Conservation (phyloP, 2,797 vertebrate species). For the Ctenochaetus hawaiiensis region DNA sequence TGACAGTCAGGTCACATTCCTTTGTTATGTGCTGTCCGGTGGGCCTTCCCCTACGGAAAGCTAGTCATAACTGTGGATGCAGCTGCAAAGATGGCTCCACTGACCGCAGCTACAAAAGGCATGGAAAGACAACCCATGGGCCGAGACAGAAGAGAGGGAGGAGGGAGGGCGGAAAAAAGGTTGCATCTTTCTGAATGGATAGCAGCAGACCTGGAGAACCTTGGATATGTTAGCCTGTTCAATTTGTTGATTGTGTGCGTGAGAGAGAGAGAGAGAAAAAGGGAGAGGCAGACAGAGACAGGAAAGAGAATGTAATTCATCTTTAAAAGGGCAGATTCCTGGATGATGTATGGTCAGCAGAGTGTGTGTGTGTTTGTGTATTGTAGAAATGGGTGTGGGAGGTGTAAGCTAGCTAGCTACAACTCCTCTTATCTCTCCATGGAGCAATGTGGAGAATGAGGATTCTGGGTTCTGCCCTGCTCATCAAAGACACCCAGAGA, state of each 20-base stretch:
- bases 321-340: conserved; percentile 80
- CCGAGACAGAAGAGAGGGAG: conserved; percentile 27
- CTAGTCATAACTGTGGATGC: conserved; percentile 62
- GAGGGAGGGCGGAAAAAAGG: conserved; percentile 26
- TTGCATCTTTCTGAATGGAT: conserved; percentile 63
- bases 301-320: conserved; percentile 73
- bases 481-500: conserved; percentile 70
- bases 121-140: conserved; percentile 63
- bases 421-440: conserved; percentile 76
- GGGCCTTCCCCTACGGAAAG: conserved; percentile 70
- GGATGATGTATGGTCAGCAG: conserved; percentile 66
- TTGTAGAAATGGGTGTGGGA: conserved; percentile 76
- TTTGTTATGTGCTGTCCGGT: conserved; percentile 73
- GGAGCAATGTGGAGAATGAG: conserved; percentile 82
- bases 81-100: conserved; percentile 71
- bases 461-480: conserved; percentile 72
- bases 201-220: conserved; percentile 43
- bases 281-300: conserved; percentile 66
- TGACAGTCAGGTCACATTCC: conserved; percentile 77
- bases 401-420: conserved; percentile 67
- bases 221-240: conserved; percentile 43
- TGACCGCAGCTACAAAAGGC: conserved; percentile 73
- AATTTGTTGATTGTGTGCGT: conserved; percentile 10
- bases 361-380: conserved; percentile 47
- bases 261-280: conserved; percentile 8